Evolutionary conservation across 2,113 vertebrate genomes (phyloP), one percentile per base, ranked within the genome.

Genomic region (Ondatra zibethicus): DNA sequence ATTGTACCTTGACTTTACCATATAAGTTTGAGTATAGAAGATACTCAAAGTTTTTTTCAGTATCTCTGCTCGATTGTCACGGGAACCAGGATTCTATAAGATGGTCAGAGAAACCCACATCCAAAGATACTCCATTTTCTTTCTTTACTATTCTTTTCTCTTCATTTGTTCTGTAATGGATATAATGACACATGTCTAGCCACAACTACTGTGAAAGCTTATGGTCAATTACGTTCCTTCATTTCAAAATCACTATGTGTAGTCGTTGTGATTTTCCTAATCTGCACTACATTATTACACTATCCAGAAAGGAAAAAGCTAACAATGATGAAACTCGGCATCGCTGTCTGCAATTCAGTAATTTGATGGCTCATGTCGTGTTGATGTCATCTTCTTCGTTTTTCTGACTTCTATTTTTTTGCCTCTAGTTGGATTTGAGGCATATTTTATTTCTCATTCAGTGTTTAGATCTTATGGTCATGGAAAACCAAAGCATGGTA

Each of bases 51-150:
- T 68, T 75, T 89, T 42, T 81, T 89, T 89, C 33, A 91, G 36
- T 86, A 17, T 9, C 29, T 68, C 0, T 82, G 16, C 66, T 91
- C 19, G 13, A 77, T 94, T 86, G 27, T 95, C 39, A 75, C 93
- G 19, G 68, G 72, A 96, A 73, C 68, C 61, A 58, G 16, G 10
- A 39, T 66, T 58, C 5, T 88, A 76, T 88, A 66, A 91, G 76
- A 42, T n/a, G 84, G 80, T 66, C 42, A 97, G 68, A 94, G 93
- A 76, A 36, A 55, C 6, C 72, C n/a, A 89, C 52, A 86, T 96
- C 17, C 77, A 58, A 72, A 89, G 31, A 0, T 23, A 21, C 81
- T 50, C 3, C 31, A 16, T 45, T 45, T 19, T 23, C 33, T 91
- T 82, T 9, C 78, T 84, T 45, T 75, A 23, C 77, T 80, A 2